Base-by-base conservation (phyloP, 2,888 invertebrate genomes). In the Tenthredo distinguenda region DNA sequence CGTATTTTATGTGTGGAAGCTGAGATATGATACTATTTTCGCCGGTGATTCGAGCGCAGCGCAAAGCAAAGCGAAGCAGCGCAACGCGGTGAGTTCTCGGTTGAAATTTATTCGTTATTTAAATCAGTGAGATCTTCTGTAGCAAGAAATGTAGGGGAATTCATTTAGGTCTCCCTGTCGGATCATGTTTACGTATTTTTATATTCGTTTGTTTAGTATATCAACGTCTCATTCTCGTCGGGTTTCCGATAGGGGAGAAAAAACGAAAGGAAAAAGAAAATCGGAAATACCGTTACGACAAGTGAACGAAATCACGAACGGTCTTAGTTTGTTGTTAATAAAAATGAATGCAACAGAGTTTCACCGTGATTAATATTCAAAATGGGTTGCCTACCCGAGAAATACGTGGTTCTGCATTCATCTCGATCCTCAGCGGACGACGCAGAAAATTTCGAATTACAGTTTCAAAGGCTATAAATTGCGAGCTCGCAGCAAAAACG, bases 171-270 rank as follows among this genome's bases (percentile, higher is more conserved):
- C 47, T 47, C 31, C 9, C n/a, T 31, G 47, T 12, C n/a, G 55
- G 77, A 77, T 77, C 77, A 77, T 77, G 77, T 77, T 77, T 77
- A 77, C 55, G 77, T 9, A 81, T 81, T 81, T 81, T 62, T 62
- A 62, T 81, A 37, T 37, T 43, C 43, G 43, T 62, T 81, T 62
- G 65, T 31, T 65, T 31, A 81, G 40, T 43, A 74, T 58, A 65
- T 18, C 40, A 40, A 21, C 40, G 40, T 37, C 3, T 40, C 62
- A 40, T 21, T 62, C 40, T 81, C n/a, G 34, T 5, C 77, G 12
- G 47, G 55, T 26, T 34, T 12, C 18, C 31, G 68, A 6, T 34
- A 9, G 37, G 12, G 26, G 10, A 62, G 5, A 26, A 26, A 21
- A 62, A 62, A 4, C 10, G 15, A 37, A 37, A 37, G 9, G n/a